Conservation (phyloP, 1,140 invertebrate genomes). For the Diachasma alloeum region DNA sequence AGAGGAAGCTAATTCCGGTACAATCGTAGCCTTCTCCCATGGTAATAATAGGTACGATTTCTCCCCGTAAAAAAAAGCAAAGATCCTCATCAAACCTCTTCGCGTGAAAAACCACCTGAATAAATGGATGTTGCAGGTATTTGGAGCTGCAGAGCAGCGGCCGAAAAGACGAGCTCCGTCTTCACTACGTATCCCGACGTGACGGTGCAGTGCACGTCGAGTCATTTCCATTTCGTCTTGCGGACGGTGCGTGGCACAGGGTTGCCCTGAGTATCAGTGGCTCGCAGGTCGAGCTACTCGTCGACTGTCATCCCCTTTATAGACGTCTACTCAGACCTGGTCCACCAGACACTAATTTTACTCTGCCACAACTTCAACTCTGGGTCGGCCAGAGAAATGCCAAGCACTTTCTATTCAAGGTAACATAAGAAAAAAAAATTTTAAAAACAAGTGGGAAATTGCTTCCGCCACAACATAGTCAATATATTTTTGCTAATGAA, state of each 20-base stretch:
- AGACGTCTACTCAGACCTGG: slow-evolving; percentile 72
- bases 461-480: too few species aligned
- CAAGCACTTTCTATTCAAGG: slow-evolving; percentile 88
- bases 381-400: slow-evolving; percentile 88
- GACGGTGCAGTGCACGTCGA: slow-evolving; percentile 76
- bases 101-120: neutral
- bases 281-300: slow-evolving; percentile 80
- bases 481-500: too few species aligned
- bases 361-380: slow-evolving; percentile 75
- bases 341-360: slow-evolving; percentile 78
- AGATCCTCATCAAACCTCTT: neutral
- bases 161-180: slow-evolving; percentile 82
- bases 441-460: too few species aligned
- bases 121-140: slow-evolving; percentile 69
- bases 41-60: slow-evolving; percentile 72
- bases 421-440: too few species aligned
- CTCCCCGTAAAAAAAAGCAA: neutral
- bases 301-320: slow-evolving; percentile 88
- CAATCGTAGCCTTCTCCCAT: slow-evolving; percentile 82
- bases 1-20: slow-evolving; percentile 82
- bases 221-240: slow-evolving; percentile 85
- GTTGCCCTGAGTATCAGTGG: slow-evolving; percentile 84
- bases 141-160: slow-evolving; percentile 91
- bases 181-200: slow-evolving; percentile 75
- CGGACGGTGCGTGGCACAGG: slow-evolving; percentile 87